A percentile compares a stretch with the other conserved stretches of the same genome.
Conservation (phyloP, 2,888 invertebrate genomes). For the Rutpela maculata region DNA sequence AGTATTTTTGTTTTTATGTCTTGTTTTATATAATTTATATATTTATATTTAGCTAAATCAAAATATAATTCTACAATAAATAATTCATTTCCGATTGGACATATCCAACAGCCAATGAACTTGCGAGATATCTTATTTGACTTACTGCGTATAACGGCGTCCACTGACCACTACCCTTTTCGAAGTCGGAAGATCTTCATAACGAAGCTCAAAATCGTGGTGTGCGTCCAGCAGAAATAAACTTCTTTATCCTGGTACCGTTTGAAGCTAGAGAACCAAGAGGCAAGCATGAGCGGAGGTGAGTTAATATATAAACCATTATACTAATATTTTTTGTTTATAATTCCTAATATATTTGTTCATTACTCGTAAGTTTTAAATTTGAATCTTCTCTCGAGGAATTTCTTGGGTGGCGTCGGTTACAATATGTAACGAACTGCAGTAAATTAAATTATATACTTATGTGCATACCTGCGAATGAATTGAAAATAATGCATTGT, state of each 20-base stretch:
- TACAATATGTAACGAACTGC: no score
- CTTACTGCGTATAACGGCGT: no score
- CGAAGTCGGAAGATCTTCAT: neutral
- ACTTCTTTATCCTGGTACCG: neutral
- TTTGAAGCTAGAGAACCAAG: neutral
- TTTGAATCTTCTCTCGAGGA: neutral
- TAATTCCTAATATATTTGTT: neutral
- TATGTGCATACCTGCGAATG: no score
- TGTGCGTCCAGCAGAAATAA: neutral
- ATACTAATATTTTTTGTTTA: neutral
- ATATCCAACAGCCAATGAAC: neutral
- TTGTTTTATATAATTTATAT: no score
- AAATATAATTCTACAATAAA: no score
- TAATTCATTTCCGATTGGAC: no score
- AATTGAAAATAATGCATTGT: no score
- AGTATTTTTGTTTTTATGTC: no score
- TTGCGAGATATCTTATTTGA: neutral
- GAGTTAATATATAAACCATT: neutral
- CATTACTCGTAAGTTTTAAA: neutral
- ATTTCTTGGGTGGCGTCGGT: no score
- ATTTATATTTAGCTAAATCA: no score
- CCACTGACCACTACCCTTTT: neutral
- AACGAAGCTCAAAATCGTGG: neutral
- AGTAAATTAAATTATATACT: no score
- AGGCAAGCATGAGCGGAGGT: neutral